phyloP scores from a whole-genome alignment of 2,797 vertebrate species.

The Thunnus albacares region DNA sequence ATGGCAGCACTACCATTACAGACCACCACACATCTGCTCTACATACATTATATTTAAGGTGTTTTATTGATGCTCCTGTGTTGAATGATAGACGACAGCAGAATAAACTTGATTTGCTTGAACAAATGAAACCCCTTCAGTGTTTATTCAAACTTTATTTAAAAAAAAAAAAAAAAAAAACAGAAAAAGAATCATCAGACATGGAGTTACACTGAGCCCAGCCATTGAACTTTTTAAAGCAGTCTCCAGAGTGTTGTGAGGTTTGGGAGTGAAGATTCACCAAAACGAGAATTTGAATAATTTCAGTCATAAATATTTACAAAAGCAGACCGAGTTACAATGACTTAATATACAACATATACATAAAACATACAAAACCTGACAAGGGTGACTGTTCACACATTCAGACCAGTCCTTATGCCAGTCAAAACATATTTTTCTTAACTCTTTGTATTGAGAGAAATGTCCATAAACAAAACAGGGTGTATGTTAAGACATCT shows the following conservation, averaged over 20 bases:
- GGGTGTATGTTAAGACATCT: neutral
- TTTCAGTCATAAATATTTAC: constrained; percentile 55
- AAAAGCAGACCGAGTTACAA: constrained; percentile 21
- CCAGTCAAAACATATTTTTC: neutral
- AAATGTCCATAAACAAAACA: neutral
- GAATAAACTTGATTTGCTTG: too few relatives aligned
- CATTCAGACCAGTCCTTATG: neutral
- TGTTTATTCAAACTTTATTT: constrained; percentile 40
- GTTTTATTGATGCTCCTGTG: neutral
- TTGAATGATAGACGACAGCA: neutral
- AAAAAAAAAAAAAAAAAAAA: constrained; percentile 15
- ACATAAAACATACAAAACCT: constrained; percentile 38
- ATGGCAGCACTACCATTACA: neutral
- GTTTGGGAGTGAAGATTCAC: constrained; percentile 1
- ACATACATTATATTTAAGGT: neutral
- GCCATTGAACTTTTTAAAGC: neutral
- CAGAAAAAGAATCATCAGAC: neutral
- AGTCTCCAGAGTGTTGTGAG: neutral
- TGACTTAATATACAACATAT: constrained; percentile 42
- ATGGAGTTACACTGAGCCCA: constrained; percentile 9
- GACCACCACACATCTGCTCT: too few relatives aligned
- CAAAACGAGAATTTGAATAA: neutral
- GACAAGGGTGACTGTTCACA: neutral
- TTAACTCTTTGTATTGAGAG: neutral
- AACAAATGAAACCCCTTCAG: neutral